Evolutionary conservation across 2,797 vertebrate species (phyloP), one percentile per base, ranked within the genome.

Genomic region (Oryzias dopingdopingensis): DNA sequence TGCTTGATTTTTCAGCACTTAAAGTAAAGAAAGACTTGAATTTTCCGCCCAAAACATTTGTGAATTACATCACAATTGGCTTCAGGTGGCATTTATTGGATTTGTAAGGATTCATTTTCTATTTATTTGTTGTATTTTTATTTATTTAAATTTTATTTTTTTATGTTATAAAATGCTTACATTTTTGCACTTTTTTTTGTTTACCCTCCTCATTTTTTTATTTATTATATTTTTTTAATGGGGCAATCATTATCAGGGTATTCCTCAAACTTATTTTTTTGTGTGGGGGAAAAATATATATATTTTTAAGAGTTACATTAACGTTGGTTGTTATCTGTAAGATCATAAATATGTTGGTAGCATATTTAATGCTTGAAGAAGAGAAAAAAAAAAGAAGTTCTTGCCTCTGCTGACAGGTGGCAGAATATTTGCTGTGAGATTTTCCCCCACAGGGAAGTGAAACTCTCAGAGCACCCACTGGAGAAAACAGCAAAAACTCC

Each of bases 171-270:
- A 82, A 59, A 13, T 84, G 83, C 76, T 77, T 48, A 70, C 66
- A 68, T 78, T 60, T 67, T 62, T 68, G 83, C 86, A 90, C 87
- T 89, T 88, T 87, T 68, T 62, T 24, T 69, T 80, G 59, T 65
- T n/a, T 49, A 55, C 72, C 24, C 18, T 58, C 17, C 3, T 57
- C 10, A 46, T 17, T 14, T 70, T 68, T 42, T 48, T 5, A 22
- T 37, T 59, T 61, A 51, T 54, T 49, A 40, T 32, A 59, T 32
- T 32, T 18, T n/a, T 42, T 52, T 40, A 52, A 52, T 23, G 18
- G 51, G 72, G 74, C 85, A 88, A 89, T 89, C 88, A 88, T 75
- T 37, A 74, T 79, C 72, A 82, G 77, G 69, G 76, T 82, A 37
- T 16, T 66, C 46, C 26, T 69, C 14, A 52, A 47, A 49, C 26